phyloP scores from a whole-genome alignment of 2,113 vertebrate genomes.

The Lonchura striata region DNA sequence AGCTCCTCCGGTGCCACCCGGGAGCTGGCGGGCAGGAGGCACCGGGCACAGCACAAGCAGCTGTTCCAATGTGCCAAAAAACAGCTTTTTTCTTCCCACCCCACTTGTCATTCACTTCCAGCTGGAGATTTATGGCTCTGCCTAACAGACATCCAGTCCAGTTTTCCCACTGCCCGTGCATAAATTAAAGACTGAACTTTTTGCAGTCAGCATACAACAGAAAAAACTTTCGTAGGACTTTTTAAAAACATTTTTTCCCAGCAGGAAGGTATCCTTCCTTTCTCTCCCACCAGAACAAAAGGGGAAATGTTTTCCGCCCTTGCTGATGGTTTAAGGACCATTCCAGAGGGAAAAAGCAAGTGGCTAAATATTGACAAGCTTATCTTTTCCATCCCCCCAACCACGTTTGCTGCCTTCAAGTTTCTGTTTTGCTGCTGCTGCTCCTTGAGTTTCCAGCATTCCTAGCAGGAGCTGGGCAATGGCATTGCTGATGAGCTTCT shows the following conservation, averaged over 20 bases:
- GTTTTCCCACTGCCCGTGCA: not conserved
- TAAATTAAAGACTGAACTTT: not conserved
- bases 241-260: no score
- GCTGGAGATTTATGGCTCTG: conserved; percentile 5
- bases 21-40: not conserved
- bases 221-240: not conserved
- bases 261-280: not conserved
- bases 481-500: conserved; percentile 2
- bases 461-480: conserved; percentile 11
- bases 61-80: not conserved
- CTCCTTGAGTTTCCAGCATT: conserved; percentile 10
- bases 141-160: not conserved
- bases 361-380: not conserved
- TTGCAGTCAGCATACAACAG: not conserved
- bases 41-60: not conserved
- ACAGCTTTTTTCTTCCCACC: not conserved
- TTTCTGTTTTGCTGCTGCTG: not conserved
- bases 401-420: not conserved
- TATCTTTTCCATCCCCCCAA: not conserved
- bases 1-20: not conserved
- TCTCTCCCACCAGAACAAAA: not conserved
- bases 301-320: not conserved
- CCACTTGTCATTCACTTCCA: not conserved
- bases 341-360: not conserved
- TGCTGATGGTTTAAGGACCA: not conserved